Conservation (phyloP, 2,888 invertebrate species). For the Agonum fuliginosum region DNA sequence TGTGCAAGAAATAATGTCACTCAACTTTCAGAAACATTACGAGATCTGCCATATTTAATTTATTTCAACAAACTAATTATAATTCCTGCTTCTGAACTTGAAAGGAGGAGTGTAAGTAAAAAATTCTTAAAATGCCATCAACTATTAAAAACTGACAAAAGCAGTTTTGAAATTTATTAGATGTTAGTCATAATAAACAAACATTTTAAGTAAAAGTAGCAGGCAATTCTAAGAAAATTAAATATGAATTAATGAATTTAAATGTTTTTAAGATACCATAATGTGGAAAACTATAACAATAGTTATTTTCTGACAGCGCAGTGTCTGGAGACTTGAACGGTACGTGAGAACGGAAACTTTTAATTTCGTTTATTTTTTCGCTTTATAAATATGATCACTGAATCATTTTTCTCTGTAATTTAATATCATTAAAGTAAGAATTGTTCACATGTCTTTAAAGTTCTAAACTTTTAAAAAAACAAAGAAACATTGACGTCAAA, state of each 20-base stretch:
- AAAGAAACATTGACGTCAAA: too few species aligned
- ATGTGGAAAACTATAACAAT: background rate
- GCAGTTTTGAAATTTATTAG: constrained; percentile 18
- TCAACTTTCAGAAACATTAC: constrained; percentile 27
- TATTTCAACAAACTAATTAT: background rate
- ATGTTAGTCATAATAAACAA: constrained; percentile 16
- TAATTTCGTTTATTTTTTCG: constrained; percentile 1
- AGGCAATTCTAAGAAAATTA: background rate
- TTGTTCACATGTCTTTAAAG: too few species aligned
- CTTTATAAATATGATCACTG: background rate
- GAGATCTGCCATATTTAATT: background rate
- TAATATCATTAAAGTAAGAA: too few species aligned
- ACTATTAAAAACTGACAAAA: constrained; percentile 8
- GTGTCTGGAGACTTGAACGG: constrained; percentile 12
- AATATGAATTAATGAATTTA: too few species aligned
- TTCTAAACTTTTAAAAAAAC: too few species aligned
- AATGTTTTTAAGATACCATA: background rate
- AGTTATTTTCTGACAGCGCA: background rate
- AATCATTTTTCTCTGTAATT: background rate
- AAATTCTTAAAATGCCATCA: constrained; percentile 27
- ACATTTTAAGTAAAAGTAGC: constrained; percentile 5
- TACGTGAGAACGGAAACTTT: constrained; percentile 32
- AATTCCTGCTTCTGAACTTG: constrained; percentile 18
- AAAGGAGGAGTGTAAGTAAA: constrained; percentile 12
- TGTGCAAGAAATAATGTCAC: background rate